phyloP scores from a whole-genome alignment of 2,888 invertebrate species.

The Spialia ferax region DNA sequence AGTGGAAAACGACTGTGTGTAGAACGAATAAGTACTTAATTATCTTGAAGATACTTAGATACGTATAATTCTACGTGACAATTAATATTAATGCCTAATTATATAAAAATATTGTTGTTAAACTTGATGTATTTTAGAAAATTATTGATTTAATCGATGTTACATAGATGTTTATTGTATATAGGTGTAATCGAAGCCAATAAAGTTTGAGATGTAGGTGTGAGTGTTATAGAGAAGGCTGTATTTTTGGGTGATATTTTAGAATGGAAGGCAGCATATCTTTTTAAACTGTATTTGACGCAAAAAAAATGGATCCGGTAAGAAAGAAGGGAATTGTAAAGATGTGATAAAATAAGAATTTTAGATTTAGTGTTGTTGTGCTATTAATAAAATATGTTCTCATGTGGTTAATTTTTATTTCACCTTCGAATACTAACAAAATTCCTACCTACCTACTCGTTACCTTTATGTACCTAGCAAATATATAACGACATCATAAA shows the following conservation, averaged over 20 bases:
- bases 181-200: constrained; percentile 72
- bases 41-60: constrained; percentile 66
- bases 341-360: constrained; percentile 78
- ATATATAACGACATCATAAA: no score
- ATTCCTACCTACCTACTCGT: neutral
- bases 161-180: constrained; percentile 86
- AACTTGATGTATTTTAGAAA: constrained; percentile 85
- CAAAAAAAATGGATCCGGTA: constrained; percentile 49
- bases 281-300: constrained; percentile 74
- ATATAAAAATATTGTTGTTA: constrained; percentile 80
- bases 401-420: constrained; percentile 54
- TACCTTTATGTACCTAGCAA: no score
- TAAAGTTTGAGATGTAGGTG: constrained; percentile 72
- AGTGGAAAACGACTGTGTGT: constrained; percentile 50
- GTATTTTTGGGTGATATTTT: constrained; percentile 86
- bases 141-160: constrained; percentile 86
- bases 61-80: constrained; percentile 71
- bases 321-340: constrained; percentile 65
- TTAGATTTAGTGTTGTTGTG: constrained; percentile 86
- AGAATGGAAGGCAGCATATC: constrained; percentile 77
- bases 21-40: constrained; percentile 34
- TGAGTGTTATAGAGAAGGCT: constrained; percentile 82
- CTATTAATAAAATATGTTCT: constrained; percentile 85
- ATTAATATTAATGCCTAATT: constrained; percentile 73
- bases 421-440: constrained; percentile 3